Conservation (phyloP, 1,140 invertebrate species). For the Drosophila setifemur region DNA sequence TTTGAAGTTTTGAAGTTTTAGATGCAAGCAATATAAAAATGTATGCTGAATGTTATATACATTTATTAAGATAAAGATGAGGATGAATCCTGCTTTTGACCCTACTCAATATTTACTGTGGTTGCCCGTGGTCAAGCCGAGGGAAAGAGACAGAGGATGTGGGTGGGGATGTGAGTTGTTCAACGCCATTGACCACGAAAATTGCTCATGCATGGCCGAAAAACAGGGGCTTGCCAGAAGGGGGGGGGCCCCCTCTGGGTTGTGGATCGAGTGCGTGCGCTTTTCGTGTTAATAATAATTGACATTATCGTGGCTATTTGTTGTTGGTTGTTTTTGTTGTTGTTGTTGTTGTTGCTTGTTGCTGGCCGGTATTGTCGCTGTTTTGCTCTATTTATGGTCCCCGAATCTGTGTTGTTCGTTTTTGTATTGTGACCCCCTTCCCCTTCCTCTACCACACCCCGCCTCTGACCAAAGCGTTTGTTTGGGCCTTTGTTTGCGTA, state of each 20-base stretch:
- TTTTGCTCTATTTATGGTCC: conserved; percentile 51
- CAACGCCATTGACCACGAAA: conserved; percentile 68
- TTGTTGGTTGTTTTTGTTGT: conserved; percentile 25
- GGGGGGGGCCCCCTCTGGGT: neutral
- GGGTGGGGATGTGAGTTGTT: conserved; percentile 38
- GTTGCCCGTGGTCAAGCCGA: conserved; percentile 28
- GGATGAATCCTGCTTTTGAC: too few relatives aligned
- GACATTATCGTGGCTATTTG: conserved; percentile 60
- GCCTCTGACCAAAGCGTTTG: neutral
- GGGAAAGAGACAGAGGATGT: neutral
- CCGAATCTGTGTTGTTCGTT: conserved; percentile 27
- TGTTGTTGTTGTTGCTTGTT: conserved; percentile 9
- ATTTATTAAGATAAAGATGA: too few relatives aligned
- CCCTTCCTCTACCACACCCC: neutral
- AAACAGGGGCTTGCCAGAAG: neutral
- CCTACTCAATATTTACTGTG: neutral
- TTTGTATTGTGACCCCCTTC: too few relatives aligned
- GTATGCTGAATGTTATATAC: neutral
- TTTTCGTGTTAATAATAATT: conserved; percentile 75
- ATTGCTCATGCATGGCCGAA: conserved; percentile 55
- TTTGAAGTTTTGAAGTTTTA: too few relatives aligned
- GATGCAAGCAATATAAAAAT: too few relatives aligned
- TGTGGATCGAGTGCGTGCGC: conserved; percentile 38
- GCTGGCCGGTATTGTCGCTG: conserved; percentile 29
- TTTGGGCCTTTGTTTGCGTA: conserved; percentile 46